Base-by-base conservation (phyloP, 2,113 vertebrate species). In the Albula goreensis region DNA sequence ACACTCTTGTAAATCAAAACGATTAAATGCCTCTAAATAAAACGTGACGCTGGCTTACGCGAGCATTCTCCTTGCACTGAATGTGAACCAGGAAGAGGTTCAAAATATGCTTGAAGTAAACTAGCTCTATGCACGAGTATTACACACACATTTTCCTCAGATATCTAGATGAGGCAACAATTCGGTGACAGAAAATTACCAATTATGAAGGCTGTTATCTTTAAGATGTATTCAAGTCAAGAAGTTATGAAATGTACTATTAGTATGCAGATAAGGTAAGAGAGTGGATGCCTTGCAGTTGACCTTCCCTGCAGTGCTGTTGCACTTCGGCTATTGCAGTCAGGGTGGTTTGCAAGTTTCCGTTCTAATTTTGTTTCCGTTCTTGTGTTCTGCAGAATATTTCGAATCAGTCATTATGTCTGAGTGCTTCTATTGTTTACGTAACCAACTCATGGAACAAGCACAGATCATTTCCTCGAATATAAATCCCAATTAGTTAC, bases 291-390 rank as follows among this genome's bases (percentile, higher is more conserved):
- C 5, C n/a, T 31, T 74, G n/a, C 22, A 4, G n/a, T 74, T 74
- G 70, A 74, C 70, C 22, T 74, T 9, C n/a, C 70, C 70, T 74
- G 70, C n/a, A 74, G 70, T 31, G 70, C 70, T 74, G 70, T 74
- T 74, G 70, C n/a, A 31, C 70, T 74, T 74, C 8, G 6, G 70
- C 70, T 74, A 22, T 74, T 8, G 17, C n/a, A 22, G 70, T 74
- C 22, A 6, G 70, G n/a, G 22, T 74, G 70, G 31, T 74, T 11
- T 31, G n/a, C 70, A 31, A 74, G 70, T 74, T 74, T 22, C 70
- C 22, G 22, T 74, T 74, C 25, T n/a, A 74, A 25, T 74, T 9
- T 74, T 3, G 22, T 31, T 31, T 5, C 70, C 22, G n/a, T 74
- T 74, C n/a, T 74, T 74, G 19, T 31, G 2, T 22, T 22, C 6